phyloP scores from a whole-genome alignment of 2,888 invertebrate genomes.

The Desoria tigrina region DNA sequence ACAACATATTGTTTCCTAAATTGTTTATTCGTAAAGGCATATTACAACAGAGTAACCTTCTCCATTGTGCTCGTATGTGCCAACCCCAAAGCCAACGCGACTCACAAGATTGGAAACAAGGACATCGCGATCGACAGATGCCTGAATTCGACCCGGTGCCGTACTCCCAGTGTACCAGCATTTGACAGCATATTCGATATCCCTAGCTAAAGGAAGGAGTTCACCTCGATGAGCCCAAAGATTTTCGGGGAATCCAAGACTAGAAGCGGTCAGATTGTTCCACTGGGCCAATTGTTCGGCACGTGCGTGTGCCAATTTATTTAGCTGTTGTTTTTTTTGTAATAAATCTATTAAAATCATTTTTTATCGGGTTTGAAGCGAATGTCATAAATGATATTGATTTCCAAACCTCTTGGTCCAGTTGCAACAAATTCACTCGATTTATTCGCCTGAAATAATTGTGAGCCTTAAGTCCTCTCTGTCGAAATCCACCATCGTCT shows the following conservation, averaged over 20 bases:
- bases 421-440: constrained; percentile 22
- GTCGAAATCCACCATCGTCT: constrained; percentile 34
- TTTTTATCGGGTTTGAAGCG: neutral
- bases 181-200: constrained; percentile 42
- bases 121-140: constrained; percentile 25
- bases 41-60: constrained; percentile 39
- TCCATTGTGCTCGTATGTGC: constrained; percentile 26
- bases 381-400: too few species aligned
- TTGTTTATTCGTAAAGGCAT: constrained; percentile 29
- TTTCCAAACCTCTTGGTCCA: constrained; percentile 20
- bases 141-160: constrained; percentile 33
- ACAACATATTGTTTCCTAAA: too few species aligned
- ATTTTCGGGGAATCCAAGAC: constrained; percentile 35
- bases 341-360: neutral
- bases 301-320: constrained; percentile 44
- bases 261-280: constrained; percentile 27
- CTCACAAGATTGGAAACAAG: constrained; percentile 25
- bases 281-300: constrained; percentile 39
- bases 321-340: too few species aligned
- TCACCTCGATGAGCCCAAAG: constrained; percentile 43
- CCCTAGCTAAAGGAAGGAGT: constrained; percentile 38
- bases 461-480: constrained; percentile 27
- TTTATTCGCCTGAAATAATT: constrained; percentile 29
- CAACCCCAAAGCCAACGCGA: constrained; percentile 41
- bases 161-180: constrained; percentile 46